A percentile compares a stretch with the other conserved stretches of the same genome.
phyloP scores from a whole-genome alignment of 1,140 invertebrate species.

The Aplysia californica region DNA sequence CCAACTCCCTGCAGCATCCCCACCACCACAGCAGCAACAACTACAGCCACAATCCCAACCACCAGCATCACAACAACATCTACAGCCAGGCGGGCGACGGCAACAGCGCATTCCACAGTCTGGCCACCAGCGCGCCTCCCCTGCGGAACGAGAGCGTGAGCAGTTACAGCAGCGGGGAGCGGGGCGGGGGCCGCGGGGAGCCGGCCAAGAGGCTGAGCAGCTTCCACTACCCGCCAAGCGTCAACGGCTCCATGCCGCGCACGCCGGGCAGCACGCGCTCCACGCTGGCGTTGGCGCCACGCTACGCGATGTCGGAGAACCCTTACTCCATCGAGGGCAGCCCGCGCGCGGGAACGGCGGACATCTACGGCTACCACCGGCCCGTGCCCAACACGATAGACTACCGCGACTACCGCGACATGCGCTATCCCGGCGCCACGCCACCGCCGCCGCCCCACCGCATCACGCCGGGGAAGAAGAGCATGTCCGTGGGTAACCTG shows the following conservation, averaged over 20 bases:
- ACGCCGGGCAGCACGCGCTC: conserved; percentile 33
- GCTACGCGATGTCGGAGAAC: conserved; percentile 1
- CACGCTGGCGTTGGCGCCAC: conserved; percentile 5
- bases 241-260: conserved; percentile 23
- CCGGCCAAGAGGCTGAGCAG: conserved; percentile 18
- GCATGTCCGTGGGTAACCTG: conserved; percentile 51
- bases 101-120: neutral
- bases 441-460: conserved; percentile 22
- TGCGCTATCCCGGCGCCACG: conserved; percentile 28
- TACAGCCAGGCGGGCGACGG: neutral
- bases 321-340: neutral
- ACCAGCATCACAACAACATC: neutral
- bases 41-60: neutral
- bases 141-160: neutral
- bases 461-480: conserved; percentile 33
- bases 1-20: conserved; percentile 28
- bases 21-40: neutral
- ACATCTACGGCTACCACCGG: neutral
- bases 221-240: conserved; percentile 24
- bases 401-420: conserved; percentile 35
- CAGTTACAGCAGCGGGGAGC: neutral
- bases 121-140: neutral
- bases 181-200: neutral
- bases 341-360: neutral
- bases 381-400: conserved; percentile 7